Conservation (phyloP, 2,888 invertebrate species). For the Stegophylla sp. region DNA sequence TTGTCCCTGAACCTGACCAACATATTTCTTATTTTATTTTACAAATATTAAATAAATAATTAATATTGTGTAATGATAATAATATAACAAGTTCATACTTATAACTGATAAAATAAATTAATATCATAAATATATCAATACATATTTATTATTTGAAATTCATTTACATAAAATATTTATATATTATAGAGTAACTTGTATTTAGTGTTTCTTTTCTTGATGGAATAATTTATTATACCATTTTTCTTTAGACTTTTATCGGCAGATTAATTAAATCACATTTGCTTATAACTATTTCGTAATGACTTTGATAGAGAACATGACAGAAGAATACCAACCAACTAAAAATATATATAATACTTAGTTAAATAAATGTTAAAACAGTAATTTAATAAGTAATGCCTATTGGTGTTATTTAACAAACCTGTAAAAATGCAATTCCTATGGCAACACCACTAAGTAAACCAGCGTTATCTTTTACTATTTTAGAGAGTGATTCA, state of each 20-base stretch:
- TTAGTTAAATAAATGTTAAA: background rate
- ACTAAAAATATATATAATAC: constrained; percentile 50
- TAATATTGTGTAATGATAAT: too few relatives aligned
- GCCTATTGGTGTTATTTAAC: background rate
- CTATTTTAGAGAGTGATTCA: constrained; percentile 58
- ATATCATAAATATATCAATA: background rate
- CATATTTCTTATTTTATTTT: too few relatives aligned
- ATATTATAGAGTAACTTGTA: background rate
- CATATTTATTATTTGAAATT: background rate
- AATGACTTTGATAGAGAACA: constrained; percentile 60
- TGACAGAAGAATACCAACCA: constrained; percentile 60
- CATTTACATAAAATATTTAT: background rate
- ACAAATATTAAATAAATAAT: too few relatives aligned
- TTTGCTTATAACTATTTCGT: constrained; percentile 30
- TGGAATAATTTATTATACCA: too few relatives aligned
- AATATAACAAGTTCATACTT: too few relatives aligned
- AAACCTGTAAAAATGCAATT: constrained; percentile 61
- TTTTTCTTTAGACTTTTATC: background rate
- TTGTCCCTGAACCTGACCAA: too few relatives aligned
- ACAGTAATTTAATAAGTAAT: constrained; percentile 6
- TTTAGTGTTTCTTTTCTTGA: background rate
- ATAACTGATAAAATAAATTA: too few relatives aligned
- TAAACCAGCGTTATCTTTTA: constrained; percentile 60
- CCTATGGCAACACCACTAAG: constrained; percentile 61
- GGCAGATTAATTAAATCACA: background rate